Evolutionary conservation across 1,140 invertebrate genomes (phyloP).

Genomic region (Homalodisca vitripennis): DNA sequence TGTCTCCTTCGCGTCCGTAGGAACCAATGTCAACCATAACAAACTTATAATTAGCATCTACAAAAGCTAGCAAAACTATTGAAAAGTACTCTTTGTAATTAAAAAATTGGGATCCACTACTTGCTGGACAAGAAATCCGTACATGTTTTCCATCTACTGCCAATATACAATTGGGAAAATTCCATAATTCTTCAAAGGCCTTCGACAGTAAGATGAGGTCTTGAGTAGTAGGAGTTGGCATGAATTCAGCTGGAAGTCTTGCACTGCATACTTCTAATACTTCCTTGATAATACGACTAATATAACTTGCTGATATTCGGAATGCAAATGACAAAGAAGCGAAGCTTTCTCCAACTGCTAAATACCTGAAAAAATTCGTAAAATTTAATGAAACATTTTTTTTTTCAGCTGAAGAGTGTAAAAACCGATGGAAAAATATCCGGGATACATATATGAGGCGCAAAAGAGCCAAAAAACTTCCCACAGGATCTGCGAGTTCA

Average conservation of each 20-base stretch:
- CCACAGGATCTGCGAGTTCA: background rate
- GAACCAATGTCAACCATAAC: slow-evolving; percentile 47
- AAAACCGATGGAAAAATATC: slow-evolving; percentile 26
- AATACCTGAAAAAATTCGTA: background rate
- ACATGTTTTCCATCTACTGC: slow-evolving; percentile 50
- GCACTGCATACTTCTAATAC: background rate
- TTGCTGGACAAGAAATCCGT: slow-evolving; percentile 46
- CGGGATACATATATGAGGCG: slow-evolving; percentile 24
- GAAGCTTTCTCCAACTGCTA: background rate
- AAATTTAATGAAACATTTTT: background rate
- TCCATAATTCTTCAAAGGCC: slow-evolving; percentile 33
- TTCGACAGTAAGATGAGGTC: background rate
- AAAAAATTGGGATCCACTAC: slow-evolving; percentile 46
- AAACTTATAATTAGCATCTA: slow-evolving; percentile 50
- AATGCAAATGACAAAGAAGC: background rate
- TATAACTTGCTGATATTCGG: background rate
- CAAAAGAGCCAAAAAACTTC: slow-evolving; percentile 19
- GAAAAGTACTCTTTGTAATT: slow-evolving; percentile 51
- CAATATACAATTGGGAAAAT: slow-evolving; percentile 47
- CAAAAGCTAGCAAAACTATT: slow-evolving; percentile 49
- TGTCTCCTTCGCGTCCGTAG: slow-evolving; percentile 47
- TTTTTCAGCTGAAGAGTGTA: slow-evolving; percentile 28
- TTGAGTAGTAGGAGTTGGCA: background rate
- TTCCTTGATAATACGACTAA: background rate
- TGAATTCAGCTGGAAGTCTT: background rate